A percentile compares a stretch with the other conserved stretches of the same genome.
Evolutionary conservation across 2,888 invertebrate species (phyloP).

Genomic region (Caenorhabditis panamensis): DNA sequence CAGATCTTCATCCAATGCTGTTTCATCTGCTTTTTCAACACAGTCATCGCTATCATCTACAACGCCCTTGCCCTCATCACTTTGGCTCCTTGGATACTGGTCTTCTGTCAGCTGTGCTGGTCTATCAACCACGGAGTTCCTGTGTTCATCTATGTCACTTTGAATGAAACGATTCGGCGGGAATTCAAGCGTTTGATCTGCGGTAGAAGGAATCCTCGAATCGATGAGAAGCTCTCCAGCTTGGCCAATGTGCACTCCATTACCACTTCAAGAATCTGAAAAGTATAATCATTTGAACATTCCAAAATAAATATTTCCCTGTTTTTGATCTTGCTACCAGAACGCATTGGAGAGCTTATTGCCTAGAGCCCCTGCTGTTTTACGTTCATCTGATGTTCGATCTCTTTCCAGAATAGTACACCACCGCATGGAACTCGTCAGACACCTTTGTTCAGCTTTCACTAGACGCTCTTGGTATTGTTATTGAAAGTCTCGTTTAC

Average conservation of each 20-base stretch:
- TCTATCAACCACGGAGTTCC: constrained; percentile 40
- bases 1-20: constrained; percentile 52
- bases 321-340: not conserved
- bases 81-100: constrained; percentile 12
- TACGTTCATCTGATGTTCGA: too few relatives aligned
- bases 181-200: constrained; percentile 31
- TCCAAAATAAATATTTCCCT: too few relatives aligned
- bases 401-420: too few relatives aligned
- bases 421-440: too few relatives aligned
- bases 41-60: constrained; percentile 38
- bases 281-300: not conserved
- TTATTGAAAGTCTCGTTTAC: too few relatives aligned
- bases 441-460: too few relatives aligned
- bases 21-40: constrained; percentile 49
- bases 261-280: not conserved
- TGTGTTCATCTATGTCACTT: constrained; percentile 39
- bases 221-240: too few relatives aligned
- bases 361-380: too few relatives aligned
- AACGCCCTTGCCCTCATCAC: constrained; percentile 35
- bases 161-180: constrained; percentile 39
- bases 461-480: too few relatives aligned
- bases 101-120: constrained; percentile 42
- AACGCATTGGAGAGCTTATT: not conserved
- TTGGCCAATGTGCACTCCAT: too few relatives aligned
- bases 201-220: not conserved